Percentiles rank a stretch among this genome's conserved stretches.
Evolutionary conservation across 1,140 invertebrate species (phyloP).

Genomic region (Drosophila sp.): DNA sequence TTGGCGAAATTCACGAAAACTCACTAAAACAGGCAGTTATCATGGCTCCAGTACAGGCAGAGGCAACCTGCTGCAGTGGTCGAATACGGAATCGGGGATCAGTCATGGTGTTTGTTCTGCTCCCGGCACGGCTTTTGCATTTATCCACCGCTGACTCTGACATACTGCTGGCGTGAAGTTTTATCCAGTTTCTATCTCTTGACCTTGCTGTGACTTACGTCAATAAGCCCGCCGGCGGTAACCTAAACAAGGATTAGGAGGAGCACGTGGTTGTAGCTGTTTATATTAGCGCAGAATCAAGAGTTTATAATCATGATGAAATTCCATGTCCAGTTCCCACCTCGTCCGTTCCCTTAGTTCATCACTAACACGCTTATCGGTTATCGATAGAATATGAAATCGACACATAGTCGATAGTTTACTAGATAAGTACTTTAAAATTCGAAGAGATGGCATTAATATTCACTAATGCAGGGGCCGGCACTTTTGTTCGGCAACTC

Average conservation of each 20-base stretch:
- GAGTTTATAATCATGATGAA: slow-evolving; percentile 7
- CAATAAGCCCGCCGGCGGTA: neutral
- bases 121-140: neutral
- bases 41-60: slow-evolving; percentile 94
- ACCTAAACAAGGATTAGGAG: neutral
- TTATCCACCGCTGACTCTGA: slow-evolving; percentile 18
- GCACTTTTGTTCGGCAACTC: no score
- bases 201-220: neutral
- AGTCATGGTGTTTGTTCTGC: slow-evolving; percentile 81
- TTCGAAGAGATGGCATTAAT: no score
- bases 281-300: neutral
- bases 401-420: neutral
- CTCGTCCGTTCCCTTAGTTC: neutral
- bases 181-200: neutral
- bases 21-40: slow-evolving; percentile 95
- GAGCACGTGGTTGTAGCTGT: slow-evolving; percentile 16
- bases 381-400: neutral
- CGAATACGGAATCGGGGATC: slow-evolving; percentile 91
- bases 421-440: neutral
- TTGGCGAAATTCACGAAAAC: slow-evolving; percentile 44
- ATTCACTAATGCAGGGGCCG: no score
- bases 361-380: neutral
- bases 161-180: slow-evolving; percentile 22
- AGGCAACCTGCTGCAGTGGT: slow-evolving; percentile 94
- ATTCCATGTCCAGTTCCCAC: slow-evolving; percentile 4